Evolutionary conservation across 2,113 vertebrate genomes (phyloP).

Genomic region (Oxygymnocypris stewartii): DNA sequence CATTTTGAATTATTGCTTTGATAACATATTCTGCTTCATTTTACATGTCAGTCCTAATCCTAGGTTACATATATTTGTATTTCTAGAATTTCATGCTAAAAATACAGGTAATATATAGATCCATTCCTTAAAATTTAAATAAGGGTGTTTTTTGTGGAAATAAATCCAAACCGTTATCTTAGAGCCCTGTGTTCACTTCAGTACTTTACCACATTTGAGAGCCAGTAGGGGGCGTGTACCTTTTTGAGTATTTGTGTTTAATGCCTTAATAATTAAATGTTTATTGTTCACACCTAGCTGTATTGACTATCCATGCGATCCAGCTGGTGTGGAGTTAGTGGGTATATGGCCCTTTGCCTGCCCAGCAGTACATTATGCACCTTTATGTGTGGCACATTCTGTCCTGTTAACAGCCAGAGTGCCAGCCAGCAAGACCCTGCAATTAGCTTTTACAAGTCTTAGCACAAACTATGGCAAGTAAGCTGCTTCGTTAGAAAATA

Average conservation of each 20-base stretch:
- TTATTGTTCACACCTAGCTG: conserved; percentile 56
- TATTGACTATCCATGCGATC: conserved; percentile 31
- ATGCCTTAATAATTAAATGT: conserved; percentile 52
- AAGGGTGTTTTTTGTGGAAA: background rate
- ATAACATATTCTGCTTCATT: background rate
- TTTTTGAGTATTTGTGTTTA: conserved; percentile 31
- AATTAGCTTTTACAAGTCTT: conserved; percentile 74
- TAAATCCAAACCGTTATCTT: background rate
- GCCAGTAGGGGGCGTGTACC: conserved; percentile 3
- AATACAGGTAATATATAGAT: background rate
- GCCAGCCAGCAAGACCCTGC: conserved; percentile 65
- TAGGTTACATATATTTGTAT: background rate
- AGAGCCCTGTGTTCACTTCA: background rate
- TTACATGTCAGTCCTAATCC: background rate
- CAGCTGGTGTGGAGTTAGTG: conserved; percentile 42
- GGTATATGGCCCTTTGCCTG: conserved; percentile 46
- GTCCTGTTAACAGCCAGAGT: conserved; percentile 67
- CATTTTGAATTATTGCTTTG: background rate
- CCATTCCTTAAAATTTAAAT: background rate
- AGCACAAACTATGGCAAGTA: conserved; percentile 67
- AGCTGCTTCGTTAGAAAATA: conserved; percentile 61
- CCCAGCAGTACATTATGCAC: conserved; percentile 55
- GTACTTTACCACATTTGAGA: background rate
- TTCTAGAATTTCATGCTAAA: background rate
- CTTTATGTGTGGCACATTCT: conserved; percentile 71